phyloP scores from a whole-genome alignment of 2,888 invertebrate species.

The Operophtera brumata region DNA sequence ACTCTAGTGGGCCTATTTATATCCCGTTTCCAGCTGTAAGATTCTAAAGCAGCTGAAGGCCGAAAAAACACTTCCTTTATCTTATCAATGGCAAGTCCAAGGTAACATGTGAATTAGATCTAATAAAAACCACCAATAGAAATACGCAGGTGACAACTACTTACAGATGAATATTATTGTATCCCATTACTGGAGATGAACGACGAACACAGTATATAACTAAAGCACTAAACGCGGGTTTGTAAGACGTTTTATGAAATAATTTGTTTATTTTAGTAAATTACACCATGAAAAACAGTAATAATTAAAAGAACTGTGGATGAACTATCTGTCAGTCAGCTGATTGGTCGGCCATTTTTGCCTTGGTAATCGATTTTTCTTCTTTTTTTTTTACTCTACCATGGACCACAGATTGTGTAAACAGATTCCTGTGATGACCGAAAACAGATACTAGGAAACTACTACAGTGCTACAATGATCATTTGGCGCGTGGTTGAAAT shows the following conservation, averaged over 20 bases:
- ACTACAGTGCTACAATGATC: no score
- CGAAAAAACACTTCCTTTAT: conserved; percentile 25
- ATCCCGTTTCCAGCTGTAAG: not conserved
- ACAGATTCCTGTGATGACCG: not conserved
- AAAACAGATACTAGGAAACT: no score
- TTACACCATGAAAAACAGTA: conserved; percentile 66
- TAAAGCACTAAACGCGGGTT: conserved; percentile 38
- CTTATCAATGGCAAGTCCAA: conserved; percentile 42
- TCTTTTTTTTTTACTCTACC: conserved; percentile 3
- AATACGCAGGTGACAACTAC: conserved; percentile 34
- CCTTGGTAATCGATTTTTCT: conserved; percentile 17
- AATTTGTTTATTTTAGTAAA: conserved; percentile 60
- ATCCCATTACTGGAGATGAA: conserved; percentile 42
- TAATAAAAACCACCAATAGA: conserved; percentile 12
- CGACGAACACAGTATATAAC: conserved; percentile 33
- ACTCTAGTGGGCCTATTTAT: not conserved
- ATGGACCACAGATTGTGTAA: no score
- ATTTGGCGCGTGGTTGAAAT: no score
- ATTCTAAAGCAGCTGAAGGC: conserved; percentile 13
- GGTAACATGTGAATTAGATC: conserved; percentile 31
- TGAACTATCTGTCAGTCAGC: conserved; percentile 64
- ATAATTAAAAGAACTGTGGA: no score
- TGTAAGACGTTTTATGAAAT: conserved; percentile 69
- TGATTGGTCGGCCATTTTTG: conserved; percentile 61
- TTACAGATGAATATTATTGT: conserved; percentile 24